Percentiles rank a stretch among this genome's conserved stretches.
Evolutionary conservation across 2,797 vertebrate species (phyloP).

Genomic region (Scleropages formosus): DNA sequence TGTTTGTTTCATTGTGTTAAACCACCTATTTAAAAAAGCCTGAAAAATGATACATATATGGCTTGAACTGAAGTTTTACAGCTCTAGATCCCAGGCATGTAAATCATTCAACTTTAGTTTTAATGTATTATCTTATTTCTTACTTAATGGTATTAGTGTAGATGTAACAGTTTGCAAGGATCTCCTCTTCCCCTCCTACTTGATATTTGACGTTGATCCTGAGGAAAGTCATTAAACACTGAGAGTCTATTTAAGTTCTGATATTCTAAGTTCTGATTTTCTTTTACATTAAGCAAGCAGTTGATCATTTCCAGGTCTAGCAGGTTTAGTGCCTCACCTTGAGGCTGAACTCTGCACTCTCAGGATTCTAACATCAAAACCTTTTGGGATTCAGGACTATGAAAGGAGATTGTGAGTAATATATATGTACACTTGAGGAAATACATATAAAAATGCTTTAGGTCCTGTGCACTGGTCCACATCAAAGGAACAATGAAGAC

Average conservation of each 20-base stretch:
- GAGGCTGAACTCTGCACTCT: constrained; percentile 30
- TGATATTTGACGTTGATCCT: too few species aligned
- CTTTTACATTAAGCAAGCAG: constrained; percentile 49
- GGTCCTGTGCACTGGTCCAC: constrained; percentile 26
- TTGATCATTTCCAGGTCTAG: background rate
- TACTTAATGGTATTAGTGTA: too few species aligned
- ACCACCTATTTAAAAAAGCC: too few species aligned
- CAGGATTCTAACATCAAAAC: constrained; percentile 38
- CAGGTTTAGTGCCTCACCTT: constrained; percentile 26
- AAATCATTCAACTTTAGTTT: too few species aligned
- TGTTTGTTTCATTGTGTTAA: too few species aligned
- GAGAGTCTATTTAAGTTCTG: constrained; percentile 52
- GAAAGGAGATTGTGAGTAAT: constrained; percentile 14
- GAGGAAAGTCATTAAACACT: constrained; percentile 36
- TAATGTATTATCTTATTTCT: too few species aligned
- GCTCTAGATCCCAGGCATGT: too few species aligned
- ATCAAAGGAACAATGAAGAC: constrained; percentile 50
- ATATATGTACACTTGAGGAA: background rate
- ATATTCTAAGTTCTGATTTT: too few species aligned
- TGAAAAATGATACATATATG: too few species aligned
- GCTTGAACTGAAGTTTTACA: too few species aligned
- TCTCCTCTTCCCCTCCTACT: too few species aligned
- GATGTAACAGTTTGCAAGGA: too few species aligned
- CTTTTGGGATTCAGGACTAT: constrained; percentile 24
- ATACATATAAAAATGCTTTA: constrained; percentile 30